A percentile compares a stretch with the other conserved stretches of the same genome.
These are phyloP conservation scores for Scomberomorus guttatus DNA, from an alignment of 2,797 vertebrate species.

Conservation along the genomic window DNA sequence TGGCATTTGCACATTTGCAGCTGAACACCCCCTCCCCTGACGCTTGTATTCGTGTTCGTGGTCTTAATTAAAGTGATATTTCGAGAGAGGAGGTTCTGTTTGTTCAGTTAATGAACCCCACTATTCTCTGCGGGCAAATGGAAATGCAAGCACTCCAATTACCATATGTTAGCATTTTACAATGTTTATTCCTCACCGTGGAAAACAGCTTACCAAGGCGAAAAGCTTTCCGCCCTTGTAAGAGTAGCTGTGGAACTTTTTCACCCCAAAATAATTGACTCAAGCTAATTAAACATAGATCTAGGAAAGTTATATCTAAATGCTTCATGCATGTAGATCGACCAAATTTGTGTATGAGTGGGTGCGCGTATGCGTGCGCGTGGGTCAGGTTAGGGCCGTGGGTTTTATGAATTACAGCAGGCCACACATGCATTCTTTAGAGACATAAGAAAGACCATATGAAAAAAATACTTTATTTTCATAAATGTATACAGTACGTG, in stretches of 20 bases:
- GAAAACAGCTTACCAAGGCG: conserved; percentile 79
- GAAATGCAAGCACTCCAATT: conserved; percentile 84
- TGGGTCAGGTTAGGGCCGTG: not conserved
- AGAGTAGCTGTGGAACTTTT: conserved; percentile 70
- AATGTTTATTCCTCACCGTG: conserved; percentile 77
- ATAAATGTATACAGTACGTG: conserved; percentile 84
- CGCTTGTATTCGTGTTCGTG: conserved; percentile 69
- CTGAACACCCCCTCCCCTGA: conserved; percentile 49
- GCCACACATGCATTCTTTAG: not conserved
- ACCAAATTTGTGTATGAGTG: not conserved
- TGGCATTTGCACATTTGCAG: conserved; percentile 85
- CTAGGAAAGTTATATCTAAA: conserved; percentile 50
- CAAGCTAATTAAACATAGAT: conserved; percentile 64
- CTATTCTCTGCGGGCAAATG: conserved; percentile 84
- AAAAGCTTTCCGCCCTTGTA: conserved; percentile 71
- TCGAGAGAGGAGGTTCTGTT: conserved; percentile 83
- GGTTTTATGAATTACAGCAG: conserved; percentile 2
- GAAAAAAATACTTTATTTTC: conserved; percentile 88
- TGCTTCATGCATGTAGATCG: conserved; percentile 32
- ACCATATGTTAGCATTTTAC: conserved; percentile 87
- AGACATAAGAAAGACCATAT: conserved; percentile 41
- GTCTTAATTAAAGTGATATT: conserved; percentile 89
- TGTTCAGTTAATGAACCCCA: conserved; percentile 86
- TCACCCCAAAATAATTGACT: conserved; percentile 71
- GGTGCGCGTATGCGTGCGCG: accelerated